Evolutionary conservation across 1,140 invertebrate species (phyloP).

Genomic region (Drosophila littoralis): DNA sequence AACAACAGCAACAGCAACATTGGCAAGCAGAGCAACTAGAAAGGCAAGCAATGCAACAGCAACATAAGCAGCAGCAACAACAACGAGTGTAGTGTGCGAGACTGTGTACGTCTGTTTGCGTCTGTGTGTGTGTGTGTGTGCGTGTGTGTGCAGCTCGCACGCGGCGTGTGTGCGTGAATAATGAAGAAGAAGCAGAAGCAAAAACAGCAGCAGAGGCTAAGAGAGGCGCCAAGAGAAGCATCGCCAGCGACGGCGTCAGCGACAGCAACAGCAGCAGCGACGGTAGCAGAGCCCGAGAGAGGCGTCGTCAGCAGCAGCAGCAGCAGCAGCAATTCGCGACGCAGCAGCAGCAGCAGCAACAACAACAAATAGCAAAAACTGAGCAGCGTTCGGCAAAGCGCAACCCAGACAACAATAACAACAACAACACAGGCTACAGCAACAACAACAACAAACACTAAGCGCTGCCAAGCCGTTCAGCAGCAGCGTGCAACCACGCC

Average conservation of each 20-base stretch:
- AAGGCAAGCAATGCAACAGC: slow-evolving; percentile 30
- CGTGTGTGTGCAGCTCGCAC: slow-evolving; percentile 48
- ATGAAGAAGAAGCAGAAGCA: slow-evolving; percentile 79
- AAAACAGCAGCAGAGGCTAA: slow-evolving; percentile 60
- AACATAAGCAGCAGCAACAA: slow-evolving; percentile 21
- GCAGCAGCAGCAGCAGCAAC: slow-evolving; percentile 66
- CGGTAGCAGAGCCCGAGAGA: slow-evolving; percentile 47
- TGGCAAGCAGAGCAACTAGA: slow-evolving; percentile 19
- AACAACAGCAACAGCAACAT: slow-evolving; percentile 21
- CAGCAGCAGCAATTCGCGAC: slow-evolving; percentile 63
- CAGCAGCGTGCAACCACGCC: slow-evolving; percentile 8
- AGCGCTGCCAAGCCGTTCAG: slow-evolving; percentile 17
- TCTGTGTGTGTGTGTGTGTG: slow-evolving; percentile 26
- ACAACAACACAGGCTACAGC: neutral
- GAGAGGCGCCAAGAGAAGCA: slow-evolving; percentile 40
- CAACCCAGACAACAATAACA: slow-evolving; percentile 44
- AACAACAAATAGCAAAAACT: slow-evolving; percentile 80
- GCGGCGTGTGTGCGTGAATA: slow-evolving; percentile 68
- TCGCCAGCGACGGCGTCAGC: slow-evolving; percentile 22
- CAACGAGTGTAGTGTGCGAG: slow-evolving; percentile 59
- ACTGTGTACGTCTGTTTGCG: slow-evolving; percentile 15
- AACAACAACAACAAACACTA: slow-evolving; percentile 21
- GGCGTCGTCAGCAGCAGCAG: slow-evolving; percentile 58
- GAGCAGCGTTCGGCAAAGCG: slow-evolving; percentile 77
- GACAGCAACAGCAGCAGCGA: slow-evolving; percentile 7